phyloP scores from a whole-genome alignment of 2,113 vertebrate species.

The Rostratula benghalensis region DNA sequence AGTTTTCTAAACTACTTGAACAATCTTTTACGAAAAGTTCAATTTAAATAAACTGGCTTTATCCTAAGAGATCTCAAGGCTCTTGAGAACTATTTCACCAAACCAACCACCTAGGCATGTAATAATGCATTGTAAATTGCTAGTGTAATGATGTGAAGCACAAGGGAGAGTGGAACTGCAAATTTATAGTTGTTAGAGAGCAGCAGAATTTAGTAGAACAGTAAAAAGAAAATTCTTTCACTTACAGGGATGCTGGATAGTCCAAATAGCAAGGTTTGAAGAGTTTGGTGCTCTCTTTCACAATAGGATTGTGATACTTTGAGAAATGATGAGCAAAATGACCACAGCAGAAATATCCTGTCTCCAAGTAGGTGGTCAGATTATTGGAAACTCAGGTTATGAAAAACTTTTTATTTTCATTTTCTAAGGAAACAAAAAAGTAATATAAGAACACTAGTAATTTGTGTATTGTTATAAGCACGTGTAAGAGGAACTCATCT shows the following conservation, averaged over 20 bases:
- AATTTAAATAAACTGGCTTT: not conserved
- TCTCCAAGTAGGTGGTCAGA: not conserved
- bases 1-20: constrained; percentile 21
- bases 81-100: not conserved
- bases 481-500: not conserved
- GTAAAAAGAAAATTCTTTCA: not conserved
- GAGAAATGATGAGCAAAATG: not conserved
- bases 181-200: not conserved
- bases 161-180: not conserved
- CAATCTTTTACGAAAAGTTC: not conserved
- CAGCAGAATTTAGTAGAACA: not conserved
- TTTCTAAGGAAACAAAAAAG: not conserved
- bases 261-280: not conserved
- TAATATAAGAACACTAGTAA: not conserved
- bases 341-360: not conserved
- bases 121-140: not conserved
- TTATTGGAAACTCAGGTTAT: not conserved
- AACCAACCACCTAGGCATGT: not conserved
- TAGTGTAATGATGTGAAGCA: not conserved
- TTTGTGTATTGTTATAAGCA: not conserved
- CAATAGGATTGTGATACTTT: not conserved
- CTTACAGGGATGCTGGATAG: not conserved
- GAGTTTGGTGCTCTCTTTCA: not conserved
- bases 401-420: not conserved
- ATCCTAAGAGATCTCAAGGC: not conserved